phyloP scores from a whole-genome alignment of 2,888 invertebrate species.

The Pristionchus exspectatus region DNA sequence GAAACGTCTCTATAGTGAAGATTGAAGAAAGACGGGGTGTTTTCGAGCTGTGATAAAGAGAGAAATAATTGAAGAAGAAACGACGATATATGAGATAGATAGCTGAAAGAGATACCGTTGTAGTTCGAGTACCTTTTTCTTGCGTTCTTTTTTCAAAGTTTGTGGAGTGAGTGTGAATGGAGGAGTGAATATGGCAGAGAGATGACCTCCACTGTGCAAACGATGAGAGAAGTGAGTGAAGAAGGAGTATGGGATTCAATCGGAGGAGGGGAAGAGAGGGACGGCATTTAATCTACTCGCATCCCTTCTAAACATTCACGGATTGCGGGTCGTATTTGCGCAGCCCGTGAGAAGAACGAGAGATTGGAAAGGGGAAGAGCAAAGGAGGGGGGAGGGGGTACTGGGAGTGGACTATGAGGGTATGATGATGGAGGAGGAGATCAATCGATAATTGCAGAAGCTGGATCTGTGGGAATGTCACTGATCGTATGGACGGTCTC shows the following conservation, averaged over 20 bases:
- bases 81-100: neutral
- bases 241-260: neutral
- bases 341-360: slow-evolving; percentile 39
- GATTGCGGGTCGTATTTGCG: slow-evolving; percentile 36
- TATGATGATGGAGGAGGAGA: neutral
- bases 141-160: neutral
- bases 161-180: slow-evolving; percentile 30
- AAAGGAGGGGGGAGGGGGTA: neutral
- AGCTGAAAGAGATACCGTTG: neutral
- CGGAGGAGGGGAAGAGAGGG: slow-evolving; percentile 9
- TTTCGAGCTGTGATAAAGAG: slow-evolving; percentile 29
- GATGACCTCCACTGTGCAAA: slow-evolving; percentile 28
- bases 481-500: slow-evolving; percentile 93
- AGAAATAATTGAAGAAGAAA: slow-evolving; percentile 18
- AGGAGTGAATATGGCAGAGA: neutral
- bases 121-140: neutral
- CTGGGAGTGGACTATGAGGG: neutral
- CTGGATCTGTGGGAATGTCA: slow-evolving; percentile 92
- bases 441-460: slow-evolving; percentile 65
- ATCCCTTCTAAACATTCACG: slow-evolving; percentile 35
- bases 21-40: neutral
- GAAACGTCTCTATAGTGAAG: slow-evolving; percentile 22
- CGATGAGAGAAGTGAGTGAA: slow-evolving; percentile 18
- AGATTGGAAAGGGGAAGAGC: neutral
- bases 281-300: slow-evolving; percentile 38